Conservation (phyloP, 2,113 vertebrate species). For the Thamnaconus septentrionalis region DNA sequence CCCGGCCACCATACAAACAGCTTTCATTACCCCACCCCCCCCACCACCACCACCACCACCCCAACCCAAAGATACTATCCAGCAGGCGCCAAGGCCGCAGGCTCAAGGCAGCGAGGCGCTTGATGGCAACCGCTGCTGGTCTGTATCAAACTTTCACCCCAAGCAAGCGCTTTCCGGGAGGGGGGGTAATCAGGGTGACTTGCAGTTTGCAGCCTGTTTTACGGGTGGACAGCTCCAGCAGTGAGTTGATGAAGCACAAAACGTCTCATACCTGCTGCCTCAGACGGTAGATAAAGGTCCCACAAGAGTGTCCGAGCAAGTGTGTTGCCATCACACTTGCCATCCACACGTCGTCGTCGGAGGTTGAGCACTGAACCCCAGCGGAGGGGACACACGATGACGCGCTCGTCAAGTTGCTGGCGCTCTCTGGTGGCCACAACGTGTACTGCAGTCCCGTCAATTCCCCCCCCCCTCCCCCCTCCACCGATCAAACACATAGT, state of each 20-base stretch:
- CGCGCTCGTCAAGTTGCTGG: background rate
- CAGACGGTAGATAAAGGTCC: background rate
- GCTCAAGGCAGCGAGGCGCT: slow-evolving; percentile 26
- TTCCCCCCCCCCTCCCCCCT: background rate
- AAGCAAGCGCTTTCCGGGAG: background rate
- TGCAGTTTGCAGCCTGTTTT: background rate
- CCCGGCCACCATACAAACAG: slow-evolving; percentile 45
- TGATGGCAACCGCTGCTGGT: slow-evolving; percentile 18
- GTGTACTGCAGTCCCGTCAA: background rate
- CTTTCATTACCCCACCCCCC: slow-evolving; percentile 54
- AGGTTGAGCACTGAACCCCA: slow-evolving; percentile 6
- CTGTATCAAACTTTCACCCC: background rate
- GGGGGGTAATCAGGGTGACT: background rate
- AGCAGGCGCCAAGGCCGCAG: slow-evolving; percentile 28
- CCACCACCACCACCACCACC: slow-evolving; percentile 61
- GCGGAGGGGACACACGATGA: slow-evolving; percentile 13
- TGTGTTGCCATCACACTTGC: background rate
- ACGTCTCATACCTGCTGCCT: background rate
- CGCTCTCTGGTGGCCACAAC: background rate
- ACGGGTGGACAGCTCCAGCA: background rate
- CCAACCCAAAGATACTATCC: slow-evolving; percentile 42
- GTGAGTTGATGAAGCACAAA: background rate
- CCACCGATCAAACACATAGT: background rate
- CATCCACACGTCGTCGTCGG: background rate
- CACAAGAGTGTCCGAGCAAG: no score